Conservation (phyloP, 2,888 invertebrate genomes). For the Sialis lutaria region DNA sequence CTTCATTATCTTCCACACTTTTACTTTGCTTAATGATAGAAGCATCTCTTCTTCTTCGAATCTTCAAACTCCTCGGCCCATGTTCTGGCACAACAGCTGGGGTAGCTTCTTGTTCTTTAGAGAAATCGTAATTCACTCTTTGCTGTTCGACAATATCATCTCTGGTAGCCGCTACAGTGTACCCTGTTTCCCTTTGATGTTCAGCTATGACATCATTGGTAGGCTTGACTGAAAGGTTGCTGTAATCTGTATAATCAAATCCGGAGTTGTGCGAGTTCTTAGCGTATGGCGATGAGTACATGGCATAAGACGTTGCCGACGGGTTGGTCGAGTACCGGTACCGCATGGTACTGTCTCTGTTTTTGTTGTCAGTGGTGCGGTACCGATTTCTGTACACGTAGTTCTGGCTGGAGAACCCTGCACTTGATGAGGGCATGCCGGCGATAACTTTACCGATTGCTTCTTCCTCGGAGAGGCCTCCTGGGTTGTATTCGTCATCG, state of each 20-base stretch:
- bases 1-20: conserved; percentile 26
- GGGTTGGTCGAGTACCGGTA: neutral
- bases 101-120: conserved; percentile 36
- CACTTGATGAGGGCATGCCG: conserved; percentile 36
- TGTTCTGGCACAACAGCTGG: conserved; percentile 46
- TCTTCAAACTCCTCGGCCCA: conserved; percentile 32
- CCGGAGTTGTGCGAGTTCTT: conserved; percentile 3
- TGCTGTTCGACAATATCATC: conserved; percentile 24
- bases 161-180: conserved; percentile 21
- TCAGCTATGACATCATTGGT: conserved; percentile 26
- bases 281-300: neutral
- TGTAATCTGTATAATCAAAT: conserved; percentile 8
- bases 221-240: conserved; percentile 26
- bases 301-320: neutral
- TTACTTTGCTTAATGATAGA: conserved; percentile 9
- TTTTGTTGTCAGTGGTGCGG: neutral
- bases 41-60: conserved; percentile 11
- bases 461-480: conserved; percentile 59
- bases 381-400: conserved; percentile 15
- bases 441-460: conserved; percentile 58
- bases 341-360: neutral
- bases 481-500: conserved; percentile 45
- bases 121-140: conserved; percentile 49
- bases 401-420: conserved; percentile 23
- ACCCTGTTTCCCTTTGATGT: conserved; percentile 20